A percentile compares a stretch with the other conserved stretches of the same genome.
These are phyloP conservation scores for Quadroppia sp. DNA, from an alignment of 2,888 invertebrate species.

Conservation along the genomic window DNA sequence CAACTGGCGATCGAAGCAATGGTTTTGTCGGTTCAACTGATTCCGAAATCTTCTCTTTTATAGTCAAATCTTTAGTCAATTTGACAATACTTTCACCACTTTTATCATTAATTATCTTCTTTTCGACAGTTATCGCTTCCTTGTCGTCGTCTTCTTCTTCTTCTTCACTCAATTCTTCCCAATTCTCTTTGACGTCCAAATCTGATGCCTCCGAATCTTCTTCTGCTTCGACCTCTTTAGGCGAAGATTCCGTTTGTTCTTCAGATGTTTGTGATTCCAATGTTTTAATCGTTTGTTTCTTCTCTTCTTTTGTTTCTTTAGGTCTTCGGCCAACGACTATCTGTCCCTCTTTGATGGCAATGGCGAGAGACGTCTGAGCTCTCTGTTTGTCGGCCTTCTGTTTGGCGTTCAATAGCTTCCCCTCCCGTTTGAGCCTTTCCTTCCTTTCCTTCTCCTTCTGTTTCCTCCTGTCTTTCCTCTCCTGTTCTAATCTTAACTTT, in stretches of 20 bases:
- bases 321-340: slow-evolving; percentile 41
- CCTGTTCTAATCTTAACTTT: slow-evolving; percentile 70
- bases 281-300: slow-evolving; percentile 10
- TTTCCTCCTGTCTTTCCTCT: slow-evolving; percentile 80
- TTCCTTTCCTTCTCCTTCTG: slow-evolving; percentile 87
- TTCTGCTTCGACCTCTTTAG: slow-evolving; percentile 51
- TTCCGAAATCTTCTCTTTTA: slow-evolving; percentile 55
- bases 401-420: slow-evolving; percentile 85
- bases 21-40: slow-evolving; percentile 15
- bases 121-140: slow-evolving; percentile 55
- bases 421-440: slow-evolving; percentile 90
- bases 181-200: slow-evolving; percentile 47
- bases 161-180: slow-evolving; percentile 31
- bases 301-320: slow-evolving; percentile 46
- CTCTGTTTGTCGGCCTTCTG: slow-evolving; percentile 75
- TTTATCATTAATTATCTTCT: slow-evolving; percentile 51
- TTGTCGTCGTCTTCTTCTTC: slow-evolving; percentile 50
- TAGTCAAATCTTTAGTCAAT: slow-evolving; percentile 58
- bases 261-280: slow-evolving; percentile 40
- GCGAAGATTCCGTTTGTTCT: slow-evolving; percentile 56
- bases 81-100: slow-evolving; percentile 55
- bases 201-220: slow-evolving; percentile 45
- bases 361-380: slow-evolving; percentile 72
- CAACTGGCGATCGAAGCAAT: slow-evolving; percentile 82
- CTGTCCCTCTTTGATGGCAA: slow-evolving; percentile 77